Percentiles rank a stretch among this genome's conserved stretches.
Evolutionary conservation across 2,113 vertebrate genomes (phyloP).

Genomic region (Pelmatolapia mariae): DNA sequence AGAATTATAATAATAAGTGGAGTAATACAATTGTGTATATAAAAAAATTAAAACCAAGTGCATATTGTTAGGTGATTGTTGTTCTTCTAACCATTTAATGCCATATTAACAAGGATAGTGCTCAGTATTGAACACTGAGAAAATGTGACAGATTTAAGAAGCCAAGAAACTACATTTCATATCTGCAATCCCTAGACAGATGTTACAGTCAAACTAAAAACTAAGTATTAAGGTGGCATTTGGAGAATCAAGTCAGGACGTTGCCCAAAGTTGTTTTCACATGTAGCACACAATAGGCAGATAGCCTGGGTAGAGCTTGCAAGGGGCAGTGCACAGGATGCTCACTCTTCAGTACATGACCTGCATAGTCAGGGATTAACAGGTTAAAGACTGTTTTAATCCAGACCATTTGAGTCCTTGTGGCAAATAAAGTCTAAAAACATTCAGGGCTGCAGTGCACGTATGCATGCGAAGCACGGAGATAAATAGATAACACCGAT

Average conservation of each 20-base stretch:
- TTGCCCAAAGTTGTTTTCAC: background rate
- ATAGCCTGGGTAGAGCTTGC: background rate
- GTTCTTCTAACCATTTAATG: background rate
- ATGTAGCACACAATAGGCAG: background rate
- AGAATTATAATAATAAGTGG: background rate
- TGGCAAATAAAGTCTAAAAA: background rate
- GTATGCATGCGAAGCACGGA: background rate
- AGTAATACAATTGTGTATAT: background rate
- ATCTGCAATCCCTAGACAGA: background rate
- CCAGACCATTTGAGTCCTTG: background rate
- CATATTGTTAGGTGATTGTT: background rate
- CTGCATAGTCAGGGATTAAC: background rate
- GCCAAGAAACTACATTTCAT: rapidly evolving
- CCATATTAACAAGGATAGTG: background rate
- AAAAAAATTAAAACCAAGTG: background rate
- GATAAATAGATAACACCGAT: background rate
- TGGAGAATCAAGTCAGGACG: background rate
- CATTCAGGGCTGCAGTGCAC: rapidly evolving
- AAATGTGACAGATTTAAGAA: background rate
- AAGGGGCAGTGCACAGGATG: background rate
- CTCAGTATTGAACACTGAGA: background rate
- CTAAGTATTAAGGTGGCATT: background rate
- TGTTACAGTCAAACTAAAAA: background rate
- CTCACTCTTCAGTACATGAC: background rate
- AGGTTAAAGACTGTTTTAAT: background rate